Conservation (phyloP, 2,797 vertebrate genomes). For the Dermochelys coriacea region DNA sequence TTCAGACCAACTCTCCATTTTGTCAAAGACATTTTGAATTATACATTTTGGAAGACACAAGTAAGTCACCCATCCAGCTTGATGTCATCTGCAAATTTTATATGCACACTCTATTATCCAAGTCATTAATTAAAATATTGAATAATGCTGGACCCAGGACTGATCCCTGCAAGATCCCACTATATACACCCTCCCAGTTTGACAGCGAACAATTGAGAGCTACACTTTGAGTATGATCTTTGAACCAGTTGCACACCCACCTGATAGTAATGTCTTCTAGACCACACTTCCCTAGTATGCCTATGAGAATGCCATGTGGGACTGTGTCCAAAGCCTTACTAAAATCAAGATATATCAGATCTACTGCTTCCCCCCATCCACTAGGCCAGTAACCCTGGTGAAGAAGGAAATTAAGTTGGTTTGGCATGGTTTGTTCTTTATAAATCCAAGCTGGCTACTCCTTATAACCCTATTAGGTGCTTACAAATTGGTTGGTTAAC, state of each 20-base stretch:
- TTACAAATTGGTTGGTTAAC: not conserved
- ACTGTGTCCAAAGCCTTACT: not conserved
- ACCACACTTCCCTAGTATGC: not conserved
- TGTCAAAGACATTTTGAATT: not conserved
- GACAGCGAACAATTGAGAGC: not conserved
- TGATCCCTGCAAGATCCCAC: not conserved
- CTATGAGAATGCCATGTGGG: not conserved
- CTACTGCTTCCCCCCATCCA: not conserved
- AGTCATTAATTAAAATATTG: not conserved
- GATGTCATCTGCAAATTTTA: not conserved
- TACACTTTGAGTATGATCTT: not conserved
- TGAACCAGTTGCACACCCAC: not conserved
- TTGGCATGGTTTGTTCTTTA: not conserved
- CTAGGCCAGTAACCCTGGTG: not conserved
- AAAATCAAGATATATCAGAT: not conserved
- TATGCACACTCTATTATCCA: not conserved
- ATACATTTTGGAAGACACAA: too few species aligned
- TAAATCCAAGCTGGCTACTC: not conserved
- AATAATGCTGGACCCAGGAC: not conserved
- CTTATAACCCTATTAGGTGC: not conserved
- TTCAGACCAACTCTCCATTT: not conserved
- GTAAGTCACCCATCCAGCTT: not conserved
- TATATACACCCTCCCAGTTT: not conserved
- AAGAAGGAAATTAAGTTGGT: not conserved
- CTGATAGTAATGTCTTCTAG: not conserved